phyloP scores from a whole-genome alignment of 2,113 vertebrate species.

The Tupaia chinensis region DNA sequence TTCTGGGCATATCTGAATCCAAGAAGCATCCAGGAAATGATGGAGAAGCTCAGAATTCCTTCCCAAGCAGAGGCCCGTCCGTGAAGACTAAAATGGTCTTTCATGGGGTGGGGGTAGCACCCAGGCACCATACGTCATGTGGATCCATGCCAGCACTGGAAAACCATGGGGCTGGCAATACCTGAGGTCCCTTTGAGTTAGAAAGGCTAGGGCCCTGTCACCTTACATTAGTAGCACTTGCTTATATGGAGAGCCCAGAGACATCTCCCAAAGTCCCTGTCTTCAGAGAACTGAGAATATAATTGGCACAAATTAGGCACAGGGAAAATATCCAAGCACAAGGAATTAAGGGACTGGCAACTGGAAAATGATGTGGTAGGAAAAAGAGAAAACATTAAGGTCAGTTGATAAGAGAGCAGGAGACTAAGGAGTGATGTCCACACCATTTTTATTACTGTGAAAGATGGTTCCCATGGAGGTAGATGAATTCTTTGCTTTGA shows the following conservation, averaged over 20 bases:
- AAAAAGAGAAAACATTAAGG: not conserved
- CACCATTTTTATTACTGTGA: accelerated
- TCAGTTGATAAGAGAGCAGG: not conserved
- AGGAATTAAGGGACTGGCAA: not conserved
- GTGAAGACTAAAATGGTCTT: not conserved
- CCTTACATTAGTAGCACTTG: not conserved
- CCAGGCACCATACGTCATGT: not conserved
- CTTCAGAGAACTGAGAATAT: not conserved
- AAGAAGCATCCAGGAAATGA: not conserved
- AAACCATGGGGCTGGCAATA: not conserved
- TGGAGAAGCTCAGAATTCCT: not conserved
- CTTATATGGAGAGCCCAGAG: not conserved
- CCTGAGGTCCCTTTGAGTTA: not conserved
- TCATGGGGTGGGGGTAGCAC: accelerated
- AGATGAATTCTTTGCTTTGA: not conserved
- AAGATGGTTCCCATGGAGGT: not conserved
- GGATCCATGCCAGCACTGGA: not conserved
- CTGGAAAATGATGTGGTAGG: not conserved
- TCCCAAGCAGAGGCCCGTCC: no score
- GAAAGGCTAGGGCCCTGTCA: not conserved
- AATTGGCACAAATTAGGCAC: not conserved
- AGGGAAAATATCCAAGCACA: accelerated
- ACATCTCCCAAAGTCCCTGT: not conserved
- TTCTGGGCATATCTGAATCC: not conserved
- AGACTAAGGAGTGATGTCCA: not conserved